Base-by-base conservation (phyloP, 2,888 invertebrate species). In the Frankliniella fusca region DNA sequence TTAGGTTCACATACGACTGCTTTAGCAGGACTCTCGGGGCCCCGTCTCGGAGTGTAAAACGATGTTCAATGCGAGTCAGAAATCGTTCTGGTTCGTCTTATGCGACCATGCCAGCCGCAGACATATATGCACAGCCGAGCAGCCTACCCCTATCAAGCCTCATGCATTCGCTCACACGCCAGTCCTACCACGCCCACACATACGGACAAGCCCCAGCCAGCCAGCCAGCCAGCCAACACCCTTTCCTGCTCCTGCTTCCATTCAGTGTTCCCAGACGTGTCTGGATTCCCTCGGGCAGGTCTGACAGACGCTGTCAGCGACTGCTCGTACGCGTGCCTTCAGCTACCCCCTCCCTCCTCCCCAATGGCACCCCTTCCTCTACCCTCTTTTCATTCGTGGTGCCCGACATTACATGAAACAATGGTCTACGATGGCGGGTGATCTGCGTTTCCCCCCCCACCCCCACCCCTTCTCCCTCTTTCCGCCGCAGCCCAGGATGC, bases 291-390 rank as follows among this genome's bases (percentile, higher is more conserved):
- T 76, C 70, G 12, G 70, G 70, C 70, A 3, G 54, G 70, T 23
- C 70, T 76, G 70, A 76, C 27, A 76, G 70, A 27, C 70, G 70
- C 27, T 76, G 70, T 76, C 70, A 76, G 70, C 70, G 54, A 9
- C 18, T 38, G 38, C 38, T 5, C 54, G 2, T 54, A 18, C 18
- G 54, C 20, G 54, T 54, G 54, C 54, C 18, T 11, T 15, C 38
- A 15, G 54, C 54, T 20, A 76, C 27, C 70, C 70, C 5, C 70
- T n/a, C 18, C 12, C 54, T 61, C 15, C 61, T 61, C 1, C 18
- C 61, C n/a, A 12, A 54, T 9, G 61, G 61, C 61, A 54, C 18
- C 61, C 61, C 18, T 18, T 0, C 61, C 61, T 18, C 54, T 15
- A 18, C 10, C 61, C 18, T n/a, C 61, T 61, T 61, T 61, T 18